Conservation (phyloP, 2,888 invertebrate species). For the Patella caerulea region DNA sequence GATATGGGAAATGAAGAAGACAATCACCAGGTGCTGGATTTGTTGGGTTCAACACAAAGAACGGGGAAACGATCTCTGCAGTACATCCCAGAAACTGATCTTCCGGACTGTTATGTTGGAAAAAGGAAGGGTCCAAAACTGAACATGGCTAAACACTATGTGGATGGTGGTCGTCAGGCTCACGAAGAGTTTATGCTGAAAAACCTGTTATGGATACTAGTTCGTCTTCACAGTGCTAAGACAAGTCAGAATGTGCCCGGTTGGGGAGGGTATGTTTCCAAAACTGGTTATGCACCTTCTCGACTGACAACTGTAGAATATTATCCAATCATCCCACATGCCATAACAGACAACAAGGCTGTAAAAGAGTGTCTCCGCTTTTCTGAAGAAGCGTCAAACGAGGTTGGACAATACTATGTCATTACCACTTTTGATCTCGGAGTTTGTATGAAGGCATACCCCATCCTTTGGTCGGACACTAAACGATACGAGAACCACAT, state of each 20-base stretch:
- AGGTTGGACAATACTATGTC: slow-evolving; percentile 38
- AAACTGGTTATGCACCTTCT: slow-evolving; percentile 31
- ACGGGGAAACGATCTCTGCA: too few relatives aligned
- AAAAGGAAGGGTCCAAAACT: too few relatives aligned
- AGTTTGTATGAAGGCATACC: slow-evolving; percentile 44
- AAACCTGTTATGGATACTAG: too few relatives aligned
- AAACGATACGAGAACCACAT: slow-evolving; percentile 32
- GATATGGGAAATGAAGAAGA: neutral
- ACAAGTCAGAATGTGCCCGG: slow-evolving; percentile 27
- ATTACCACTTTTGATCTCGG: slow-evolving; percentile 46
- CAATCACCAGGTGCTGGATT: too few relatives aligned
- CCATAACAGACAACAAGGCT: slow-evolving; percentile 44
- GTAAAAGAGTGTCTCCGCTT: slow-evolving; percentile 37
- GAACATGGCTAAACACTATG: too few relatives aligned
- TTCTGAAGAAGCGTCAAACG: slow-evolving; percentile 28
- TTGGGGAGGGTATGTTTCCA: slow-evolving; percentile 38
- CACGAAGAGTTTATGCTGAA: too few relatives aligned
- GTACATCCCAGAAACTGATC: too few relatives aligned
- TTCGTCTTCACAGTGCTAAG: too few relatives aligned
- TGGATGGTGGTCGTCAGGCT: too few relatives aligned
- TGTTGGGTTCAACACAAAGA: too few relatives aligned
- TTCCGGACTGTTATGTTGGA: too few relatives aligned
- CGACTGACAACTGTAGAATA: slow-evolving; percentile 43
- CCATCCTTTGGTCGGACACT: slow-evolving; percentile 35
- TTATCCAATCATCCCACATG: slow-evolving; percentile 39